These are phyloP conservation scores for Lophius piscatorius DNA, from an alignment of 2,113 vertebrate species.

Conservation along the genomic window DNA sequence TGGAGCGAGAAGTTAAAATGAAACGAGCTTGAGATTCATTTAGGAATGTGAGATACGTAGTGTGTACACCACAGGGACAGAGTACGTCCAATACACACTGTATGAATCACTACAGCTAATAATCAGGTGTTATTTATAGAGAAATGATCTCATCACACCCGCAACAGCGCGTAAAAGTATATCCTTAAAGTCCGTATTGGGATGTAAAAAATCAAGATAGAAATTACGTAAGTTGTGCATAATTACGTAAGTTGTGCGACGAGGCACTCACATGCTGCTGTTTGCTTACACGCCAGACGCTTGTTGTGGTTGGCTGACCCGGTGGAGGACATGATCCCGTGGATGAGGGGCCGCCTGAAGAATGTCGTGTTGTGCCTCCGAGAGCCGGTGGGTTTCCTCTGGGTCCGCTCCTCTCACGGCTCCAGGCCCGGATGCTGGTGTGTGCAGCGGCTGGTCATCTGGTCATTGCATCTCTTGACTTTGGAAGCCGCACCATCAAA, in stretches of 20 bases:
- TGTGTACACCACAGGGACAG: neutral
- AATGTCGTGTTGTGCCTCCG: slow-evolving; percentile 41
- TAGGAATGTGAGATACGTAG: no score
- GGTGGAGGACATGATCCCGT: slow-evolving; percentile 72
- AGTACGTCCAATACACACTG: neutral
- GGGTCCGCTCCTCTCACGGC: slow-evolving; percentile 54
- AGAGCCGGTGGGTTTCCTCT: slow-evolving; percentile 20
- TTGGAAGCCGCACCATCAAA: slow-evolving; percentile 25
- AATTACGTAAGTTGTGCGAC: no score
- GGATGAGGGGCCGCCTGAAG: neutral
- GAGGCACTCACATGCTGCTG: no score
- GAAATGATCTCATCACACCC: no score
- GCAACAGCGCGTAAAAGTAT: no score
- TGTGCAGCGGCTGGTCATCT: slow-evolving; percentile 57
- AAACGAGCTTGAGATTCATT: no score
- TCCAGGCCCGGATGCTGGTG: slow-evolving; percentile 58
- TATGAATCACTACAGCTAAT: neutral
- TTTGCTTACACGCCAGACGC: slow-evolving; percentile 73
- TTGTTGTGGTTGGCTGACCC: slow-evolving; percentile 76
- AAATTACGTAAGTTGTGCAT: no score
- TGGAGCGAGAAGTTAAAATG: neutral
- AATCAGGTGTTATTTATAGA: neutral
- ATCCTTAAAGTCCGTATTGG: no score
- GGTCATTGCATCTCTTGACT: slow-evolving; percentile 50
- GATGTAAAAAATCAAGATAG: no score